Evolutionary conservation across 2,797 vertebrate species (phyloP), one percentile per base, ranked within the genome.

Genomic region (Galaxias olidus): DNA sequence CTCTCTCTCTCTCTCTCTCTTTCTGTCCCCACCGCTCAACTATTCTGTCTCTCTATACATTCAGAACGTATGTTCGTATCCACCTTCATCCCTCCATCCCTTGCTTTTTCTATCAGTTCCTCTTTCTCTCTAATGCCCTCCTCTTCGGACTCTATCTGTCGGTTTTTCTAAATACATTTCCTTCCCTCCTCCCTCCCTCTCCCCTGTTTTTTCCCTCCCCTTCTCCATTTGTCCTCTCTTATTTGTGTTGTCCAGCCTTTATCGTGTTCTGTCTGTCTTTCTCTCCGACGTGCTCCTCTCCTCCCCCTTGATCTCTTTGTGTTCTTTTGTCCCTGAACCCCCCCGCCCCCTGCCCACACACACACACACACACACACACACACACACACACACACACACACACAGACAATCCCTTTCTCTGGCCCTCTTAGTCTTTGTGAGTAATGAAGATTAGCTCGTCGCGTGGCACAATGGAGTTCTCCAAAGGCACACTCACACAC

Each of bases 361-460:
- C 30, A 30, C 30, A 30, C 30, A 30, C 30, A 30, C 30, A 30
- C 30, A 30, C 30, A 30, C 30, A 30, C 30, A 30, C 30, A 30
- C 30, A 30, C 30, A 30, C 30, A 30, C 30, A 30, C 30, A 30
- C 30, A 30, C 30, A 30, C 30, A 30, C 30, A 30, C 54, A 15
- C 71, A 66, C 61, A 46, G 52, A 45, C 60, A 30, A 30, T 30
- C 19, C 72, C 81, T 76, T 86, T 86, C 79, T 78, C 74, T 61
- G 68, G 68, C 72, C 69, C 68, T 79, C 82, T 86, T 81, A 72
- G 86, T 61, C 72, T 80, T 82, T 73, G 30, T 72, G 82, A 84
- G 80, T 86, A 74, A 81, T 80, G 76, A 83, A 89, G 89, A 92
- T 90, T 89, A 90, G 80, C 70, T 65, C 63, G 73, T 66, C 72